Percentiles rank a stretch among this genome's conserved stretches.
phyloP scores from a whole-genome alignment of 2,113 vertebrate species.

The Grammomys surdaster region DNA sequence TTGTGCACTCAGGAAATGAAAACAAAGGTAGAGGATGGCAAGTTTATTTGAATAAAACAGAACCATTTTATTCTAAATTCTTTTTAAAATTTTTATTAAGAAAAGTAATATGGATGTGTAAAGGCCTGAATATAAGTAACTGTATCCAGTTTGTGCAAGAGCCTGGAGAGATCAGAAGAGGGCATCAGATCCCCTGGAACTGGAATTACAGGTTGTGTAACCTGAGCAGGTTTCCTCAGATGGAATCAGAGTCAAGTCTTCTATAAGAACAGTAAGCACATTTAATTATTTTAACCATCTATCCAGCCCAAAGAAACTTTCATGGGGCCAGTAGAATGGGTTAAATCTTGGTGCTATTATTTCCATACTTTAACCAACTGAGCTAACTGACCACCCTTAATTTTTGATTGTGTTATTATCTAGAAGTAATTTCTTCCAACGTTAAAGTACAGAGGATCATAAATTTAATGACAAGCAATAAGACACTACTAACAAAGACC shows the following conservation, averaged over 20 bases:
- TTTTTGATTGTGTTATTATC: neutral
- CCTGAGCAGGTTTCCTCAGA: neutral
- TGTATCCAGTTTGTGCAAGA: neutral
- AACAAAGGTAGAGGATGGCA: neutral
- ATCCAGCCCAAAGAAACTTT: neutral
- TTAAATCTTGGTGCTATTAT: neutral
- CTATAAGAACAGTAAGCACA: neutral
- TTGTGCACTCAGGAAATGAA: neutral
- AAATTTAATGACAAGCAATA: neutral
- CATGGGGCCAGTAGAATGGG: neutral
- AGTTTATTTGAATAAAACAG: slow-evolving; percentile 15
- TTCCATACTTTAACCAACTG: neutral
- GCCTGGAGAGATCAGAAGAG: neutral
- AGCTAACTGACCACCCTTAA: neutral
- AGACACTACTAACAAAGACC: neutral
- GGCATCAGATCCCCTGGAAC: neutral
- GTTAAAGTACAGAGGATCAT: neutral
- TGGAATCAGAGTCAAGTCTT: neutral
- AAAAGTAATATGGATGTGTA: neutral
- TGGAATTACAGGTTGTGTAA: neutral
- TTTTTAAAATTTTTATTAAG: neutral
- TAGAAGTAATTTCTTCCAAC: slow-evolving; percentile 40
- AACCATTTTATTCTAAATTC: neutral
- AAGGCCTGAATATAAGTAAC: neutral
- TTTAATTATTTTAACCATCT: neutral